These are phyloP conservation scores for Palaemon carinicauda DNA, from an alignment of 1,140 invertebrate genomes.

Conservation along the genomic window DNA sequence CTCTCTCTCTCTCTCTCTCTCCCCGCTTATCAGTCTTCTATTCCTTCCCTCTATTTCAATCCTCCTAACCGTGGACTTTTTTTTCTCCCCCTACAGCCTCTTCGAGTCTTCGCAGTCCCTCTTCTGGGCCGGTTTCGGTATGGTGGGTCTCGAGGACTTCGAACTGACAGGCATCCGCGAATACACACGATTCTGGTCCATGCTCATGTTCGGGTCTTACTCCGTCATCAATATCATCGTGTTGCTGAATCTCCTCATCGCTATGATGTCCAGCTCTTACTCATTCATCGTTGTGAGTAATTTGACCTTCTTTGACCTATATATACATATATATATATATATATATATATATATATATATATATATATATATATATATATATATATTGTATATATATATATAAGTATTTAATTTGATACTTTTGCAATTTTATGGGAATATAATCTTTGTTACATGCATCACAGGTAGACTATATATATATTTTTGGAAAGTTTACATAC, in stretches of 20 bases:
- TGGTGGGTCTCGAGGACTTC: slow-evolving; percentile 81
- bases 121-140: slow-evolving; percentile 90
- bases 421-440: too few relatives aligned
- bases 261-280: slow-evolving; percentile 92
- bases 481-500: too few relatives aligned
- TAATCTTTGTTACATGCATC: too few relatives aligned
- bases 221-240: slow-evolving; percentile 87
- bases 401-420: too few relatives aligned
- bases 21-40: neutral
- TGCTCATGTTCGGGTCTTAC: slow-evolving; percentile 83
- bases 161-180: slow-evolving; percentile 79
- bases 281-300: slow-evolving; percentile 76
- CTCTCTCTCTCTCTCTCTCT: neutral
- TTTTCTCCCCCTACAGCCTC: slow-evolving; percentile 71
- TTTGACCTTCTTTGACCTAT: too few relatives aligned
- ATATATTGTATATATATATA: too few relatives aligned
- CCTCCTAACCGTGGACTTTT: neutral
- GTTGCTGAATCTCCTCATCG: slow-evolving; percentile 84
- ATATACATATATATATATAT: too few relatives aligned
- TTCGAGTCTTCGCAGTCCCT: slow-evolving; percentile 89
- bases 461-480: too few relatives aligned
- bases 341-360: too few relatives aligned
- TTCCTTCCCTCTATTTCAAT: too few relatives aligned
- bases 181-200: slow-evolving; percentile 81
- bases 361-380: too few relatives aligned